These are phyloP conservation scores for Hycleus cichorii DNA, from an alignment of 1,140 invertebrate genomes.

Conservation along the genomic window DNA sequence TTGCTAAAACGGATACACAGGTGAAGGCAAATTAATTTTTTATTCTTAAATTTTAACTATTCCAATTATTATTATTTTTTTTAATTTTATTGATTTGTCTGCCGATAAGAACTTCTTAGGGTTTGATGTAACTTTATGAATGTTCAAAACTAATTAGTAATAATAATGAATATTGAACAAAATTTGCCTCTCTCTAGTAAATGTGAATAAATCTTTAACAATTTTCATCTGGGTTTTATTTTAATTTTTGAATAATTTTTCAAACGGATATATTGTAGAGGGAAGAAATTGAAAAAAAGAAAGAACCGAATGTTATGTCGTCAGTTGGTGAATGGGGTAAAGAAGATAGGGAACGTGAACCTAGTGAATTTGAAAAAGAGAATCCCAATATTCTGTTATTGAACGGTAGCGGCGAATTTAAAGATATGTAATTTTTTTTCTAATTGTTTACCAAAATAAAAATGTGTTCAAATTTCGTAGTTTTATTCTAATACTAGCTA, in stretches of 20 bases:
- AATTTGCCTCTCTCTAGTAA: too few species aligned
- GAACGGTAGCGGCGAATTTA: slow-evolving; percentile 63
- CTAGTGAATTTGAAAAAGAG: slow-evolving; percentile 67
- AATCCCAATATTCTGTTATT: slow-evolving; percentile 71
- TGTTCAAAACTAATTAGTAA: too few species aligned
- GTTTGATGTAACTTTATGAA: too few species aligned
- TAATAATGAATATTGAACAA: too few species aligned
- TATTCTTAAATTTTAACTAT: slow-evolving; percentile 4
- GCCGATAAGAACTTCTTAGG: too few species aligned
- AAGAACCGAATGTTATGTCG: slow-evolving; percentile 63
- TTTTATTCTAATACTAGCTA: too few species aligned
- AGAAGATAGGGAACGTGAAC: slow-evolving; percentile 59
- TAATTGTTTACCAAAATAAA: neutral
- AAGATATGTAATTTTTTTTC: slow-evolving; percentile 59
- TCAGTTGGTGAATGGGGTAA: slow-evolving; percentile 64
- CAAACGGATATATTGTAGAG: slow-evolving; percentile 45
- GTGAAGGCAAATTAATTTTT: slow-evolving; percentile 43
- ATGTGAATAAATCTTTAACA: neutral
- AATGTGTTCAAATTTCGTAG: neutral
- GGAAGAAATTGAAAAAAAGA: slow-evolving; percentile 56
- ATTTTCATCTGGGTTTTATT: slow-evolving; percentile 3
- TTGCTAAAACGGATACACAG: slow-evolving; percentile 72
- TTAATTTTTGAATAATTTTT: slow-evolving; percentile 20
- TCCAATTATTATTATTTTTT: slow-evolving; percentile 5
- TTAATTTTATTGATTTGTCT: neutral